A percentile compares a stretch with the other conserved stretches of the same genome.
These are phyloP conservation scores for Gyps fulvus DNA, from an alignment of 2,113 vertebrate species.

Conservation along the genomic window DNA sequence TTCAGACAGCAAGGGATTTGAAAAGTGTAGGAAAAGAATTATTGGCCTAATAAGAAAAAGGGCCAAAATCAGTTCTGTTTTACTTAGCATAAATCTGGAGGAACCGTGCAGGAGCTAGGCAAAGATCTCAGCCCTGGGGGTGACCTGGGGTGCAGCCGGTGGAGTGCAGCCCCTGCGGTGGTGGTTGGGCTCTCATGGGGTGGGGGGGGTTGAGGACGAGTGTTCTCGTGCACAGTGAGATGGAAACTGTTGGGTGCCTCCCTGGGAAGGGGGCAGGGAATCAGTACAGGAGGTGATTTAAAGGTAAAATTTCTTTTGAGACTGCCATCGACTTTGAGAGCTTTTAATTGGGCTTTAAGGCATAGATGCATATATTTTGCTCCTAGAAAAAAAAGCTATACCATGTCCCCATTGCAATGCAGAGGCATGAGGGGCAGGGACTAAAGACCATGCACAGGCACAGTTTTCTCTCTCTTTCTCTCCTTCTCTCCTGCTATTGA, in stretches of 20 bases:
- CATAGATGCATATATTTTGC: rapidly evolving
- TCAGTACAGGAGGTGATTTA: background rate
- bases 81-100: background rate
- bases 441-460: background rate
- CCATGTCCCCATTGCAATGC: background rate
- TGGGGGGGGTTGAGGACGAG: background rate
- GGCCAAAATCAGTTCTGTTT: background rate
- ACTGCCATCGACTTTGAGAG: background rate
- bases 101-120: background rate
- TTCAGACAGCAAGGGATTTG: background rate
- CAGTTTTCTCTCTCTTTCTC: background rate
- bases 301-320: background rate
- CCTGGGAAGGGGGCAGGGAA: background rate
- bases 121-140: background rate
- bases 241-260: background rate
- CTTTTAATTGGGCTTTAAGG: background rate
- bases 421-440: background rate
- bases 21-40: background rate
- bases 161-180: rapidly evolving
- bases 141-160: background rate
- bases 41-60: background rate
- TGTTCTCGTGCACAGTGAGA: rapidly evolving
- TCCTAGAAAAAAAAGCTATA: background rate
- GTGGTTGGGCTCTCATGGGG: background rate
- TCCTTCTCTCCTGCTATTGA: background rate